phyloP scores from a whole-genome alignment of 1,140 invertebrate species.

The Ptiloglossa arizonensis region DNA sequence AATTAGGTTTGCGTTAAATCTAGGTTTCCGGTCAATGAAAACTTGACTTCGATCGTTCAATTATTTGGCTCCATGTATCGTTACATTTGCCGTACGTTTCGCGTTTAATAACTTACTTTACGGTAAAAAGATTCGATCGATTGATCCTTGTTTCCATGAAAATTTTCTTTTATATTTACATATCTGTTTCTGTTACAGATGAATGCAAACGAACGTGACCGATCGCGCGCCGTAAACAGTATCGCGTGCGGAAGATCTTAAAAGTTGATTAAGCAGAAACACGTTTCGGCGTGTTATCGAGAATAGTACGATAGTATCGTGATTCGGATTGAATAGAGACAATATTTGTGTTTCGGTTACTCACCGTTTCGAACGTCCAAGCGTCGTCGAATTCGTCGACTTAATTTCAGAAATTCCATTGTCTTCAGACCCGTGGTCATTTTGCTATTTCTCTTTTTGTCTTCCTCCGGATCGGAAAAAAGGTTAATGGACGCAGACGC shows the following conservation, averaged over 20 bases:
- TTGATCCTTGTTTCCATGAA: too few relatives aligned
- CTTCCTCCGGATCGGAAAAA: background rate
- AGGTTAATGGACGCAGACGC: background rate
- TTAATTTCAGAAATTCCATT: slow-evolving; percentile 60
- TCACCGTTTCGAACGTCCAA: slow-evolving; percentile 68
- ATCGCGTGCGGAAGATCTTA: slow-evolving; percentile 7
- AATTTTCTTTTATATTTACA: too few relatives aligned
- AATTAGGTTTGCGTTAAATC: too few relatives aligned
- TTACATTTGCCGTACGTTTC: too few relatives aligned
- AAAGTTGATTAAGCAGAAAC: background rate
- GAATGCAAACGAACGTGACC: background rate
- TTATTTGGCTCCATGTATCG: too few relatives aligned
- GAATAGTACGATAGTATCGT: slow-evolving; percentile 18
- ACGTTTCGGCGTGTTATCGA: slow-evolving; percentile 14
- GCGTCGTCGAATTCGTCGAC: slow-evolving; percentile 55
- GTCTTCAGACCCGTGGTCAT: slow-evolving; percentile 61
- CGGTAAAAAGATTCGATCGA: too few relatives aligned
- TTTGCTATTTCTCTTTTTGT: background rate
- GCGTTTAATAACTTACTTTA: too few relatives aligned
- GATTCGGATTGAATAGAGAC: background rate
- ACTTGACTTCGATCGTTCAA: too few relatives aligned
- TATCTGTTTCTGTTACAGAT: background rate
- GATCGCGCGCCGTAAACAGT: background rate
- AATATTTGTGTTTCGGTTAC: slow-evolving; percentile 35
- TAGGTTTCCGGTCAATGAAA: too few relatives aligned